A percentile compares a stretch with the other conserved stretches of the same genome.
phyloP scores from a whole-genome alignment of 2,113 vertebrate genomes.

The Smithornis capensis region DNA sequence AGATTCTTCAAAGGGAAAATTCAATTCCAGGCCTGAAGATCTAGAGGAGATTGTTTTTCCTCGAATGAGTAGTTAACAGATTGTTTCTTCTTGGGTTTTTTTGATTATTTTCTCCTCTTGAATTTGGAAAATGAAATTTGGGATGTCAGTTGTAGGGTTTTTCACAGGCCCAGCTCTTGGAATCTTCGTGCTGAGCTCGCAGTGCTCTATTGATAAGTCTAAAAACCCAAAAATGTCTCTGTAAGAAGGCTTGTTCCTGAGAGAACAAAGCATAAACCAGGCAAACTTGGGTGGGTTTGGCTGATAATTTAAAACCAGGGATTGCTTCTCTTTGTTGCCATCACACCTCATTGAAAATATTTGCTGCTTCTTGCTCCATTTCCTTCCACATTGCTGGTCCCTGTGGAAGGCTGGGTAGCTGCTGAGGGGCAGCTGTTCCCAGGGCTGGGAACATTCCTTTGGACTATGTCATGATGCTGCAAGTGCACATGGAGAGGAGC shows the following conservation, averaged over 20 bases:
- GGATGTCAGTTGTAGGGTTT: background rate
- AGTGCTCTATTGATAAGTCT: background rate
- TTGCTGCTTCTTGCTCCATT: background rate
- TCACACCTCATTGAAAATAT: background rate
- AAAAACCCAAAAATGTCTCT: background rate
- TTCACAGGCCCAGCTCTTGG: background rate
- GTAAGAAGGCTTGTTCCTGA: background rate
- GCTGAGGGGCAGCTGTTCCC: slow-evolving; percentile 16
- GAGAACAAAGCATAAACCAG: background rate
- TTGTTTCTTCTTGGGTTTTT: background rate
- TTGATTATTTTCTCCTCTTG: background rate
- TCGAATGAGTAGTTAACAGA: background rate
- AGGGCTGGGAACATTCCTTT: slow-evolving; percentile 40
- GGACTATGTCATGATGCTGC: slow-evolving; percentile 2
- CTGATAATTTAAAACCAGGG: background rate
- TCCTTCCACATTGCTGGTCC: background rate
- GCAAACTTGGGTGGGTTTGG: too few relatives aligned
- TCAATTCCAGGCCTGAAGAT: background rate
- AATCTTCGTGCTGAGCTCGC: background rate
- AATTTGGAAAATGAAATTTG: background rate
- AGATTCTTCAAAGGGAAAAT: background rate
- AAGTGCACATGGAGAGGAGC: slow-evolving; percentile 1
- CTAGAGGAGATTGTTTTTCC: background rate
- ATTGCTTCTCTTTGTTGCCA: background rate
- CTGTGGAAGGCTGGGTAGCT: background rate